Percentiles rank a stretch among this genome's conserved stretches.
Conservation (phyloP, 2,888 invertebrate species). For the Nyleta sp. region DNA sequence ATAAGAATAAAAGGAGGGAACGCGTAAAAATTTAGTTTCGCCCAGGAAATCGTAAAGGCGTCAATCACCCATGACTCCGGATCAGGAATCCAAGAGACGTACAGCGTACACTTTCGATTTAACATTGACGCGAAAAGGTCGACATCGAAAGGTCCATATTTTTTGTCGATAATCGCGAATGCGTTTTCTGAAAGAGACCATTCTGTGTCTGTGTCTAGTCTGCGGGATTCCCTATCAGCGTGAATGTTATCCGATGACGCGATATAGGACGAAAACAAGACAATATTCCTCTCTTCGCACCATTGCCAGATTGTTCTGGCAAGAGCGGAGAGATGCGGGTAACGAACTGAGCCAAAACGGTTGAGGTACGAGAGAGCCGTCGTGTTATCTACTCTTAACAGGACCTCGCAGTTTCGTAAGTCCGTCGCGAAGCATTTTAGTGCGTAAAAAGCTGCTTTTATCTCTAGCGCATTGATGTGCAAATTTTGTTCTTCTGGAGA, state of each 20-base stretch:
- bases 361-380: neutral
- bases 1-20: slow-evolving; percentile 7
- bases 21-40: neutral
- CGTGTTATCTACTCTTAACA: neutral
- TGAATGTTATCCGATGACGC: neutral
- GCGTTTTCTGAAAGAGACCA: neutral
- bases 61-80: neutral
- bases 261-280: neutral
- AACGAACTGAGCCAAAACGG: neutral
- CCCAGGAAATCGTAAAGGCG: neutral
- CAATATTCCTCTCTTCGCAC: slow-evolving; percentile 1
- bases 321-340: neutral
- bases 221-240: neutral
- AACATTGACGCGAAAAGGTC: neutral
- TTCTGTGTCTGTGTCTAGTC: neutral
- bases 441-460: neutral
- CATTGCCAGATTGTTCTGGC: slow-evolving; percentile 6
- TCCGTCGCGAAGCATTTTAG: slow-evolving; percentile 13
- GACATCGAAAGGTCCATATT: neutral
- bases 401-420: neutral
- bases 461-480: neutral
- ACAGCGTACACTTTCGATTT: neutral
- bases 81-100: neutral
- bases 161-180: neutral
- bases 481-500: neutral